Percentiles rank a stretch among this genome's conserved stretches.
These are phyloP conservation scores for Ridgeia piscesae DNA, from an alignment of 1,140 invertebrate species.

Conservation along the genomic window DNA sequence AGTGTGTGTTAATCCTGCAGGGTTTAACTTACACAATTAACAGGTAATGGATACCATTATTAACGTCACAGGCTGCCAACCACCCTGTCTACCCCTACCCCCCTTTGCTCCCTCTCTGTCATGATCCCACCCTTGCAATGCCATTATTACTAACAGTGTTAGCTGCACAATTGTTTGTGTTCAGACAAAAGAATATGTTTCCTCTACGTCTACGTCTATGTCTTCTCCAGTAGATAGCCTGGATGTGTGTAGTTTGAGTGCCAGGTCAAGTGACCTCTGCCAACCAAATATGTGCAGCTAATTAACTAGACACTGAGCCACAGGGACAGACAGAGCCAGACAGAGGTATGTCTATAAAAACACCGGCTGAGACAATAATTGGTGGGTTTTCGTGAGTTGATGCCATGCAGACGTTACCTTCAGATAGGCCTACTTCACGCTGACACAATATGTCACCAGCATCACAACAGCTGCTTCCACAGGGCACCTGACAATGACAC, in stretches of 20 bases:
- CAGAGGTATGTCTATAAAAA: not conserved
- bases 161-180: no score
- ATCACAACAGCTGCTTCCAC: not conserved
- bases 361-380: not conserved
- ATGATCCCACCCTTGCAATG: no score
- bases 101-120: no score
- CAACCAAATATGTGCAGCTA: no score
- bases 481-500: not conserved
- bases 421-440: not conserved
- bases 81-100: no score
- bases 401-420: not conserved
- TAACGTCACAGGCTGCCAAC: not conserved
- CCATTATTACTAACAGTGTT: no score
- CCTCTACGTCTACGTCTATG: no score
- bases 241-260: no score
- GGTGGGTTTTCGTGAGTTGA: no score
- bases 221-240: no score
- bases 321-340: not conserved
- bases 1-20: not conserved
- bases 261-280: no score
- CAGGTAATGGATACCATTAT: not conserved
- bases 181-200: no score
- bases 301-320: not conserved
- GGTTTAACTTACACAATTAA: not conserved
- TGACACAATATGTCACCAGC: not conserved